phyloP scores from a whole-genome alignment of 2,797 vertebrate genomes.

The Hephaestus fuliginosus region DNA sequence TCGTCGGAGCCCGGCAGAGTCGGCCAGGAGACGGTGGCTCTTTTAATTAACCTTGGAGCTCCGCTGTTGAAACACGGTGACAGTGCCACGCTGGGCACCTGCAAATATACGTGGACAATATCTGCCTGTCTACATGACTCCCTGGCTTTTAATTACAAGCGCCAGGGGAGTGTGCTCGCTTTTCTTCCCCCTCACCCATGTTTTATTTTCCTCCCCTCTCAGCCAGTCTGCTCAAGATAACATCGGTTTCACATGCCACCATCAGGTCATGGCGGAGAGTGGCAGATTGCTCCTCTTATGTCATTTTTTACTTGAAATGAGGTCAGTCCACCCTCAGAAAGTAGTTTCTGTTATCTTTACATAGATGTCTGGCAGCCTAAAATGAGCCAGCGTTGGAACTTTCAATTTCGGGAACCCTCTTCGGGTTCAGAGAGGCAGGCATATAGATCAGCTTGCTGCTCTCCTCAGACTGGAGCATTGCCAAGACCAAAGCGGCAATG shows the following conservation, averaged over 20 bases:
- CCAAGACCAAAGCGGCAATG: conserved; percentile 8
- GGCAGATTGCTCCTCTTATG: conserved; percentile 55
- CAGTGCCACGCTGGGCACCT: conserved; percentile 51
- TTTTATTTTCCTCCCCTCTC: conserved; percentile 18
- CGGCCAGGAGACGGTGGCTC: conserved; percentile 56
- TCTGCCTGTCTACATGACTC: conserved; percentile 61
- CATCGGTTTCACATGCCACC: conserved; percentile 42
- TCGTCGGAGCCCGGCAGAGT: conserved; percentile 47
- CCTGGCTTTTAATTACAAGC: conserved; percentile 77
- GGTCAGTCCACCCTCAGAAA: conserved; percentile 46
- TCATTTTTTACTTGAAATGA: conserved; percentile 65
- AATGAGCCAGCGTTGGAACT: conserved; percentile 40
- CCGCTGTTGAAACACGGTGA: conserved; percentile 66
- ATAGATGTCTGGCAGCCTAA: conserved; percentile 50
- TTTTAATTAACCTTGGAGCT: conserved; percentile 82
- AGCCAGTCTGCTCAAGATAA: conserved; percentile 39
- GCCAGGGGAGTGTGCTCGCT: conserved; percentile 40
- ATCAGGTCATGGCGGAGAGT: conserved; percentile 36
- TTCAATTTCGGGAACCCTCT: conserved; percentile 43
- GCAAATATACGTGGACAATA: conserved; percentile 65
- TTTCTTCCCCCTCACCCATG: conserved; percentile 36
- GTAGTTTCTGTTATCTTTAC: conserved; percentile 63
- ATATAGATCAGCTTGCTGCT: conserved; percentile 38
- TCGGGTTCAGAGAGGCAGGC: conserved; percentile 30
- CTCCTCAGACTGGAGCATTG: conserved; percentile 19